phyloP scores from a whole-genome alignment of 2,797 vertebrate species.

The Coilia nasus region DNA sequence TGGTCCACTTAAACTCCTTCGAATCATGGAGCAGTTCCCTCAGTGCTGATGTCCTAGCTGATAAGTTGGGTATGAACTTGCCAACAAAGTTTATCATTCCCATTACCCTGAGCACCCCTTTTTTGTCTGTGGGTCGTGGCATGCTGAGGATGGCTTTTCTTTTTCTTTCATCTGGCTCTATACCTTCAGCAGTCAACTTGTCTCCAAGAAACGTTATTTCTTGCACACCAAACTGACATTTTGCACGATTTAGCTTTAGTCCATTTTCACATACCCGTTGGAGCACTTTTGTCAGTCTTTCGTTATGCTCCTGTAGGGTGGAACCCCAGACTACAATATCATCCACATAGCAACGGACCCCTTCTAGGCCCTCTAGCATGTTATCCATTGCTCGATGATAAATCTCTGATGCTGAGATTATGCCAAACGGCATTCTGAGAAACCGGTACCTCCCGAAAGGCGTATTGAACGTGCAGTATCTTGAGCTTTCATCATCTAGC shows the following conservation, averaged over 20 bases:
- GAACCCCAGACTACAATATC: constrained; percentile 33
- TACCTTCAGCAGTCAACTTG: constrained; percentile 24
- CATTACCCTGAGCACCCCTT: no score
- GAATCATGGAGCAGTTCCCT: no score
- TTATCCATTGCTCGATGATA: constrained; percentile 33
- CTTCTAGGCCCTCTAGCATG: constrained; percentile 30
- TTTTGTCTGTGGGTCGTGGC: no score
- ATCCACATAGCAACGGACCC: constrained; percentile 27
- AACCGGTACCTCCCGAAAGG: constrained; percentile 27
- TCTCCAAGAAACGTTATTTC: constrained; percentile 41
- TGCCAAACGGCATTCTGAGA: constrained; percentile 27
- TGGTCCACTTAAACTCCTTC: no score
- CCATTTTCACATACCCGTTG: constrained; percentile 32
- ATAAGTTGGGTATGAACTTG: no score
- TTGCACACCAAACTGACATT: constrained; percentile 37
- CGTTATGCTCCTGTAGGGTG: constrained; percentile 35
- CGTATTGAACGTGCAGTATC: constrained; percentile 41
- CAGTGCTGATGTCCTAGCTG: no score
- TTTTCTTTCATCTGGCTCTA: constrained; percentile 3
- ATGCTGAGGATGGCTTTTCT: no score
- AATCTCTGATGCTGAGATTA: constrained; percentile 31
- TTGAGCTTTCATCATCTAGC: constrained; percentile 30
- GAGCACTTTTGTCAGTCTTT: constrained; percentile 31
- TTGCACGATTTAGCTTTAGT: constrained; percentile 38
- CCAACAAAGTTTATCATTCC: no score